Conservation (phyloP, 2,888 invertebrate genomes). For the Priocnemis perturbator region DNA sequence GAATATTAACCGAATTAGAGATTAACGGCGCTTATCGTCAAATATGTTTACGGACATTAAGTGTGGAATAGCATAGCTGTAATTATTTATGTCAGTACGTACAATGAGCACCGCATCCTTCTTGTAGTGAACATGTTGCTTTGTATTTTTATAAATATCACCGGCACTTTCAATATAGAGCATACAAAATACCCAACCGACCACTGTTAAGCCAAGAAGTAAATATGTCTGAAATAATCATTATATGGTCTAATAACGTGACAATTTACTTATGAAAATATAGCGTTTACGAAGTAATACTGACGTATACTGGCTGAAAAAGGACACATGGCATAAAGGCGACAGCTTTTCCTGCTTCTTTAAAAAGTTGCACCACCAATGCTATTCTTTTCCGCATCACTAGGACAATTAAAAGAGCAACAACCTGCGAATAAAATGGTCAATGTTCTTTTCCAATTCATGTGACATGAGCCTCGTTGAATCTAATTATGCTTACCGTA, state of each 20-base stretch:
- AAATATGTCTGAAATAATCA: slow-evolving; percentile 77
- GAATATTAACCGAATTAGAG: background rate
- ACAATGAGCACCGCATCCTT: slow-evolving; percentile 62
- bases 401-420: slow-evolving; percentile 78
- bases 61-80: no score
- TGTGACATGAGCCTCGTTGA: background rate
- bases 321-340: slow-evolving; percentile 79
- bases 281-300: slow-evolving; percentile 31
- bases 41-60: no score
- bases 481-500: slow-evolving; percentile 71
- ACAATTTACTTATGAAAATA: background rate
- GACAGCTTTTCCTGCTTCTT: slow-evolving; percentile 82
- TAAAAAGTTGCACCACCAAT: slow-evolving; percentile 80
- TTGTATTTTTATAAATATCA: slow-evolving; percentile 61
- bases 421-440: slow-evolving; percentile 52
- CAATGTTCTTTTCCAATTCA: background rate
- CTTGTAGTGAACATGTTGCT: slow-evolving; percentile 57
- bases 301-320: slow-evolving; percentile 80
- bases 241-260: background rate
- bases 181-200: slow-evolving; percentile 79
- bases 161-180: slow-evolving; percentile 82
- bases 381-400: slow-evolving; percentile 80
- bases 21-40: background rate
- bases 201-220: slow-evolving; percentile 76
- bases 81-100: slow-evolving; percentile 23